Conservation (phyloP, 2,113 vertebrate species). For the Phrynosoma blainvillii region DNA sequence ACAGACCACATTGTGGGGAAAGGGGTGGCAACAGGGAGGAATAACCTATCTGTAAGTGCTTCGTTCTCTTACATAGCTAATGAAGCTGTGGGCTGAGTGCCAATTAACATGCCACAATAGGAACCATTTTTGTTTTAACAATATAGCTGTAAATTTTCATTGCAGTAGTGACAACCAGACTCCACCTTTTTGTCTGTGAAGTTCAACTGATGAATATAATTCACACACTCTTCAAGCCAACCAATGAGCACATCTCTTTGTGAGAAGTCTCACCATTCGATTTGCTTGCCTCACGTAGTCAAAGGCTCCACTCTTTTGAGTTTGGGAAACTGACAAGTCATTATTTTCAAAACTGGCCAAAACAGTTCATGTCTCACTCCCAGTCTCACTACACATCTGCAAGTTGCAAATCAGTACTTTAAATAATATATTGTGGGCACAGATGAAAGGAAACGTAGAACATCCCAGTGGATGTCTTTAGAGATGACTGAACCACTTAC, state of each 20-base stretch:
- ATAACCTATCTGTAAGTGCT: not conserved
- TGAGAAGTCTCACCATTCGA: not conserved
- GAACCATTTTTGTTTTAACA: not conserved
- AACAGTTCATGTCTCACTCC: slow-evolving; percentile 1
- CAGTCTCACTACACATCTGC: slow-evolving; percentile 11
- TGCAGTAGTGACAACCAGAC: not conserved
- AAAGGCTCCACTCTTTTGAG: slow-evolving; percentile 23
- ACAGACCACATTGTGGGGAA: not conserved
- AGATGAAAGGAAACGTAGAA: not conserved
- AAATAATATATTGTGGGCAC: slow-evolving; percentile 16
- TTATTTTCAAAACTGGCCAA: slow-evolving; percentile 6
- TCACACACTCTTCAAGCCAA: not conserved
- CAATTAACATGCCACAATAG: not conserved
- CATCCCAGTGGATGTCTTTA: not conserved
- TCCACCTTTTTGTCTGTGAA: slow-evolving; percentile 7
- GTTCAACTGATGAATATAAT: not conserved
- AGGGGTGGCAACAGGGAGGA: too few relatives aligned
- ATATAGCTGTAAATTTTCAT: not conserved
- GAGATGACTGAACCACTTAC: not conserved
- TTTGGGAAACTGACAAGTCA: slow-evolving; percentile 5
- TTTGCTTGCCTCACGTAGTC: not conserved
- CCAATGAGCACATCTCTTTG: not conserved
- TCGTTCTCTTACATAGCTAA: not conserved
- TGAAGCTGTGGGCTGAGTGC: not conserved
- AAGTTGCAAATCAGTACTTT: not conserved